These are phyloP conservation scores for Callitettix versicolor DNA, from an alignment of 1,140 invertebrate genomes.

Conservation along the genomic window DNA sequence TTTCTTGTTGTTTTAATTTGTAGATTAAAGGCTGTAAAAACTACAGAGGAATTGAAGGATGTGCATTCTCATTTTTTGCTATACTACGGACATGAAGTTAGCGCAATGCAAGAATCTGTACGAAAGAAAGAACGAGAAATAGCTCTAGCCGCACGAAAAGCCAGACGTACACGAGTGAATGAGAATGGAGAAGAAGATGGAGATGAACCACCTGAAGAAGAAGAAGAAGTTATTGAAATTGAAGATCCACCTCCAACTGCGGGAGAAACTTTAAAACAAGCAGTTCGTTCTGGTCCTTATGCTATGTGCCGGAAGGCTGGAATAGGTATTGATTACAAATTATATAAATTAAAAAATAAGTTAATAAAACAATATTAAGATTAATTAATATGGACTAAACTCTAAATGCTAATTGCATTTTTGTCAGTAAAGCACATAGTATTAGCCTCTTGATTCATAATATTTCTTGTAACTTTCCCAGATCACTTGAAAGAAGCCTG, in stretches of 20 bases:
- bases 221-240: constrained; percentile 34
- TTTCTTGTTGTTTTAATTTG: no score
- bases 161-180: constrained; percentile 37
- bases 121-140: constrained; percentile 43
- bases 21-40: constrained; percentile 65
- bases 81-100: constrained; percentile 72
- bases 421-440: no score
- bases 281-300: constrained; percentile 77
- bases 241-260: constrained; percentile 46
- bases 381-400: no score
- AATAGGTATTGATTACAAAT: constrained; percentile 41
- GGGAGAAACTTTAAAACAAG: constrained; percentile 65
- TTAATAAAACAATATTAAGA: no score
- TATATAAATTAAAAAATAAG: no score
- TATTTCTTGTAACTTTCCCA: no score
- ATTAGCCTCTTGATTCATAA: no score
- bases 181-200: constrained; percentile 46
- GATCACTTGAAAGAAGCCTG: no score
- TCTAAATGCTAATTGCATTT: no score
- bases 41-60: constrained; percentile 83
- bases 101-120: constrained; percentile 26
- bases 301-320: constrained; percentile 74
- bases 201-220: constrained; percentile 38
- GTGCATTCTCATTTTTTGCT: constrained; percentile 87
- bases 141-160: constrained; percentile 43